Evolutionary conservation across 2,797 vertebrate species (phyloP), one percentile per base, ranked within the genome.

Genomic region (Tokudaia tokunoshimensis): DNA sequence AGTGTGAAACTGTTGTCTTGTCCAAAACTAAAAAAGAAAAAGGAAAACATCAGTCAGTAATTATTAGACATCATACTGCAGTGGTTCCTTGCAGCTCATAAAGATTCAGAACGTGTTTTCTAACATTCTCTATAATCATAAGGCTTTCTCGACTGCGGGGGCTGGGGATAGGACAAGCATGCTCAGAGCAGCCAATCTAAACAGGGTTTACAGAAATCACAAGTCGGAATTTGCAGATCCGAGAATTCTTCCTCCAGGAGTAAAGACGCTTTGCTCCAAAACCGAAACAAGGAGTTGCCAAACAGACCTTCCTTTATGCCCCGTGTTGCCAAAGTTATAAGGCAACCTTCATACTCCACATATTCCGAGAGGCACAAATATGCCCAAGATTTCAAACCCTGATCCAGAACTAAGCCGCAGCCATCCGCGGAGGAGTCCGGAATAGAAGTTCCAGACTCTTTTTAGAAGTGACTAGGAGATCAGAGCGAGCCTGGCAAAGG

Each of bases 151-250:
- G 96, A 92, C 91, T 86, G 88, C 96, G 91, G 52, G 31, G 92
- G 83, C 52, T 74, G 24, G 70, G 92, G 94, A 81, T 74, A 92
- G 37, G 19, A 15, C 67, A 31, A 70, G 79, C 78, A 3, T 50
- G 37, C 80, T 97, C 95, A 95, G 50, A 96, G 78, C 86, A 55
- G 91, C 67, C 97, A 97, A 92, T 92, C 92, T 92, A 97, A 75
- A 15, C 95, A 87, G 94, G 22, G 95, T 87, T 83, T 97, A 80
- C 96, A 97, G 92, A 97, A 98, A 92, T 95, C 97, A 86, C 90
- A 93, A 97, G 52, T 52, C 47, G 97, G 95, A 98, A 98, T 98
- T 97, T 98, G 97, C 93, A 97, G 95, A 92, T 78, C 97, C 80
- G 89, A 80, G 95, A 97, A 97, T 97, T 97, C 97, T 92, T 85